Evolutionary conservation across 2,888 invertebrate species (phyloP).

Genomic region (Caenorhabditis plicata): DNA sequence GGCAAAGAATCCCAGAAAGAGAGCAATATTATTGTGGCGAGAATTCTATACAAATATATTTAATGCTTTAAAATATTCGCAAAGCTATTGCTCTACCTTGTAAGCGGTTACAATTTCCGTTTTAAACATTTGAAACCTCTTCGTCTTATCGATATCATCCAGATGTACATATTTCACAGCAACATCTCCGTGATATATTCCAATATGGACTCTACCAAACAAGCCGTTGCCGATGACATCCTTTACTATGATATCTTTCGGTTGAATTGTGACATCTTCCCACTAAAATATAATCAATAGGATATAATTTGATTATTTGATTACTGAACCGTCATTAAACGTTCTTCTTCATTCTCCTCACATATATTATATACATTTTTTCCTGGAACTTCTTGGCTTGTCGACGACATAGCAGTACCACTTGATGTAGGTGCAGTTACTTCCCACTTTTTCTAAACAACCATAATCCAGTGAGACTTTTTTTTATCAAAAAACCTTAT

Average conservation of each 20-base stretch:
- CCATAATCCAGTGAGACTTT: not conserved
- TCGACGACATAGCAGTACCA: constrained; percentile 1
- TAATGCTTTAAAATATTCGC: not conserved
- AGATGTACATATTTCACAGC: constrained; percentile 93
- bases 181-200: constrained; percentile 73
- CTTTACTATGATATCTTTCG: constrained; percentile 13
- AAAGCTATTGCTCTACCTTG: constrained; percentile 68
- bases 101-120: constrained; percentile 84
- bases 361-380: constrained; percentile 8
- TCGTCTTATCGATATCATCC: constrained; percentile 77
- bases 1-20: constrained; percentile 99
- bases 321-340: not conserved
- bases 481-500: constrained; percentile 2
- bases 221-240: constrained; percentile 16
- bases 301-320: constrained; percentile 1
- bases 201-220: constrained; percentile 65
- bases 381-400: not conserved
- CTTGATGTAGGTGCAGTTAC: not conserved
- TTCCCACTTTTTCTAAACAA: constrained; percentile 3
- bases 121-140: constrained; percentile 89
- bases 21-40: constrained; percentile 93
- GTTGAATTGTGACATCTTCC: constrained; percentile 25
- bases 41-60: constrained; percentile 80
- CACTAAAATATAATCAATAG: constrained; percentile 6
- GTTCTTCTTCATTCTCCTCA: constrained; percentile 3